Evolutionary conservation across 2,888 invertebrate genomes (phyloP), one percentile per base, ranked within the genome.

Genomic region (Heliconius sara): DNA sequence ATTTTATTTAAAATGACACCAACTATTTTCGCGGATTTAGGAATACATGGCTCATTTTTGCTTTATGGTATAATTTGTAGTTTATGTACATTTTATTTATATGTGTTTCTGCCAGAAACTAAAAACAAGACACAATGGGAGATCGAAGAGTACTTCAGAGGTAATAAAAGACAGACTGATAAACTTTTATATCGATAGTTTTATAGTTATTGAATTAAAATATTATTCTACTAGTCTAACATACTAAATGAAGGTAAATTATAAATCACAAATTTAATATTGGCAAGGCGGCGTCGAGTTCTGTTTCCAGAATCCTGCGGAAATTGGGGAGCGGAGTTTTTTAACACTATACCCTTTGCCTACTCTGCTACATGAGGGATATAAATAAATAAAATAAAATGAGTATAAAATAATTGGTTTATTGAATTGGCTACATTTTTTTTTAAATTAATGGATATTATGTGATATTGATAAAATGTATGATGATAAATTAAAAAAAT

Each of bases 1-100:
- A 85, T 88, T n/a, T 84, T 89, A 74, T 22, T 89, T 6, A 91
- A 91, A 87, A 79, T 90, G 63, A 86, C 91, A 3, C 91, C 91
- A 0, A 82, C 84, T 72, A 84, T 91, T 75, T 91, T 90, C 77
- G 85, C 84, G 68, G 79, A 79, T 2, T 83, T 91, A 4, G 87
- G 87, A 34, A 83, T 91, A 63, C 87, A 88, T 57, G 91, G 91
- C 1, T 87, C 89, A 3, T 91, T 92, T 80, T 74, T 87, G 5
- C 85, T 87, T 57, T 87, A 83, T 47, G 86, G 83, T 13, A n/a
- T 86, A 19, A 76, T 83, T 3, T 73, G 84, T n/a, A 83, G 85
- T 3, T 4, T 85, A 7, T 85, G 85, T 52, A 82, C 83, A 3
- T 30, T 83, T 22, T 72, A 85, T 30, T 79, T 87, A 30, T 86